A percentile compares a stretch with the other conserved stretches of the same genome.
These are phyloP conservation scores for Alloscopus bannaensis DNA, from an alignment of 2,888 invertebrate genomes.

Conservation along the genomic window DNA sequence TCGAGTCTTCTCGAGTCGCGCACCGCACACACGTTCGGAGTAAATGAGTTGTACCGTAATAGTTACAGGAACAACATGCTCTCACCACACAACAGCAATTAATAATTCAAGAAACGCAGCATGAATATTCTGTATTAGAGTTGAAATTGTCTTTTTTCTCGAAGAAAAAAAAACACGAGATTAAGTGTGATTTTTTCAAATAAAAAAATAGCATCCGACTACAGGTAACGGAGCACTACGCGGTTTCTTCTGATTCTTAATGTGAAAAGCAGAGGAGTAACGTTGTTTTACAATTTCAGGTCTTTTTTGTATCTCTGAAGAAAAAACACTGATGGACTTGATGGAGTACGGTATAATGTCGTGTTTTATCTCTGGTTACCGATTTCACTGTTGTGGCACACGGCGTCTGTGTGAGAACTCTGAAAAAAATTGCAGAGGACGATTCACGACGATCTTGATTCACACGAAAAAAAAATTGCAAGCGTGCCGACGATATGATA, in stretches of 20 bases:
- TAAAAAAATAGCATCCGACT: constrained; percentile 4
- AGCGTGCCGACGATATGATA: too few species aligned
- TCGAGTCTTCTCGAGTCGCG: constrained; percentile 28
- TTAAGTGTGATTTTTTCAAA: neutral
- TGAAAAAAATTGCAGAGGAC: too few species aligned
- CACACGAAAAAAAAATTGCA: neutral
- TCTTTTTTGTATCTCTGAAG: too few species aligned
- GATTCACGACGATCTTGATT: constrained; percentile 4
- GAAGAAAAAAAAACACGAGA: neutral
- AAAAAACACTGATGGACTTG: too few species aligned
- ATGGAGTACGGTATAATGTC: too few species aligned
- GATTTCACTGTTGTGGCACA: constrained; percentile 1
- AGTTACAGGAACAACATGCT: constrained; percentile 23
- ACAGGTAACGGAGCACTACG: constrained; percentile 18
- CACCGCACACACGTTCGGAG: neutral
- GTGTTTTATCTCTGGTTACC: constrained; percentile 14
- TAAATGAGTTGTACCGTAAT: constrained; percentile 33
- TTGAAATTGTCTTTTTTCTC: constrained; percentile 10
- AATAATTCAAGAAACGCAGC: constrained; percentile 15
- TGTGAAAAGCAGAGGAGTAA: too few species aligned
- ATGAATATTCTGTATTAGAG: constrained; percentile 5
- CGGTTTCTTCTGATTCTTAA: constrained; percentile 3
- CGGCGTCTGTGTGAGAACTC: neutral
- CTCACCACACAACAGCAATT: constrained; percentile 44
- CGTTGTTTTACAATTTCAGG: too few species aligned